These are phyloP conservation scores for Eucera pruinosa DNA, from an alignment of 2,888 invertebrate genomes.

Conservation along the genomic window DNA sequence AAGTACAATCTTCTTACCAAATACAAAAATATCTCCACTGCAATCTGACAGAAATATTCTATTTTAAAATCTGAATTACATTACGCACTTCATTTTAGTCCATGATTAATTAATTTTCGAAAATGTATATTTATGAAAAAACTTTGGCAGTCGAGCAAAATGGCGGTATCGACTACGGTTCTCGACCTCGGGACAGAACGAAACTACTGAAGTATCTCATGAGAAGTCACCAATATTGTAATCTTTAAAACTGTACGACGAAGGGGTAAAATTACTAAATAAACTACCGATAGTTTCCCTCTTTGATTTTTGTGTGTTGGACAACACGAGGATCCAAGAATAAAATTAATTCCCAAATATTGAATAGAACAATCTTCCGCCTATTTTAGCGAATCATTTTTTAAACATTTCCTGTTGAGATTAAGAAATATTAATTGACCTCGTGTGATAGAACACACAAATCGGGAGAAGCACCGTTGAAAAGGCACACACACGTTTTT, in stretches of 20 bases:
- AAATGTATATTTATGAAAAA: not conserved
- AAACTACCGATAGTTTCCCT: constrained; percentile 52
- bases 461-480: constrained; percentile 13
- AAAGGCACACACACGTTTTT: constrained; percentile 43
- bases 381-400: not conserved
- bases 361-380: not conserved
- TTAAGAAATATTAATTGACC: not conserved
- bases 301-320: constrained; percentile 32
- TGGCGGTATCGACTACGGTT: constrained; percentile 64
- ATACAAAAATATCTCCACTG: constrained; percentile 26
- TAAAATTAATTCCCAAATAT: not conserved
- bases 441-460: not conserved
- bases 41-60: not conserved
- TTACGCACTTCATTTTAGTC: not conserved
- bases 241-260: constrained; percentile 69
- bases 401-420: constrained; percentile 1
- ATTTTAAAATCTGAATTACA: not conserved
- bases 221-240: constrained; percentile 81
- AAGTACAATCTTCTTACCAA: constrained; percentile 35
- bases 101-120: not conserved
- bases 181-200: constrained; percentile 71
- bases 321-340: constrained; percentile 5
- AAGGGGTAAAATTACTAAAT: constrained; percentile 60
- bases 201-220: constrained; percentile 76
- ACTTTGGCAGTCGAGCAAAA: not conserved